Evolutionary conservation across 2,888 invertebrate species (phyloP), one percentile per base, ranked within the genome.

Genomic region (Asteroscopus sphinx): DNA sequence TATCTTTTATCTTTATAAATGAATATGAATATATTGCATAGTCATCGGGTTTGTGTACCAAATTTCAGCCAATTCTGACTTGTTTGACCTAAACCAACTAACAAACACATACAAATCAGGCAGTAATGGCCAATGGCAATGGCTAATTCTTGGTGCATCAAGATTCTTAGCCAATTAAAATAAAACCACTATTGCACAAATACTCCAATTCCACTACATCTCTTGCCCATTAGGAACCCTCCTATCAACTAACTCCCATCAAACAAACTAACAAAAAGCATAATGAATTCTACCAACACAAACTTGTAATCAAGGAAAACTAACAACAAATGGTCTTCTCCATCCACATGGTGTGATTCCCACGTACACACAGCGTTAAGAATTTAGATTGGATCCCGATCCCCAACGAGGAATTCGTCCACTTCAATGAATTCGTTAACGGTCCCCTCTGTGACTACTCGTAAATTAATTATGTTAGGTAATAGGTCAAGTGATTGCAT

Each of bases 311-410:
- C 33, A 75, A 75, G 53, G 49, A 59, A 71, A 67, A 48, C 52
- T 41, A 12, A 39, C 28, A 47, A 56, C 53, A 59, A 72, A 61
- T 58, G 57, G 46, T 48, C 21, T 55, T 55, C 36, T 45, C 46
- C 45, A 47, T 39, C 39, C 42, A 45, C 37, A 51, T 54, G 53
- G 59, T 62, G 61, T 42, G 59, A 73, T 61, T 44, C 35, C 21
- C 36, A 36, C 55, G 35, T 65, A 71, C 67, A 76, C 81, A 77
- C 81, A 76, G 83, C 75, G 82, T 74, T 71, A 82, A 82, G 86
- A 85, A 88, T 88, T 88, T 86, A 83, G 79, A 88, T 88, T 87
- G 84, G 80, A 82, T 76, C 49, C 53, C 70, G 55, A 68, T 53
- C 46, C 53, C 53, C 71, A 68, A 70, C 68, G 73, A 71, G 79